Conservation (phyloP, 2,797 vertebrate genomes). For the Myotis myotis region DNA sequence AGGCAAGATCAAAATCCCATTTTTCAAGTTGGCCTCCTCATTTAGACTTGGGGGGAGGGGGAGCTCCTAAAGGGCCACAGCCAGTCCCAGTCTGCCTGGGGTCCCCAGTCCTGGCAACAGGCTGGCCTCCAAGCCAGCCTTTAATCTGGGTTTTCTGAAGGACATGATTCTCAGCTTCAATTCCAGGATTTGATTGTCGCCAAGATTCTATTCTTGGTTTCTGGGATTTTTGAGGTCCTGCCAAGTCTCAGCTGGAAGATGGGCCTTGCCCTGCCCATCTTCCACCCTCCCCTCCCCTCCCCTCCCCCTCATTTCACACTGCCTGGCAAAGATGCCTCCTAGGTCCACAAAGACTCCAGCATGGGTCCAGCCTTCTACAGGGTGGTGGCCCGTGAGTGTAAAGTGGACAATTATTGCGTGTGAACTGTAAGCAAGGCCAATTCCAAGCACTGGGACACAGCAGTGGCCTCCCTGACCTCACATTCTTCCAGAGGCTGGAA, state of each 20-base stretch:
- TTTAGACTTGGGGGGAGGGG: not conserved
- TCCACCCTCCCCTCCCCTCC: not conserved
- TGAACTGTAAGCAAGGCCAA: not conserved
- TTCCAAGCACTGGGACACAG: not conserved
- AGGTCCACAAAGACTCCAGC: not conserved
- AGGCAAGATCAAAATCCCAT: not conserved
- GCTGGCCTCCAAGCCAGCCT: not conserved
- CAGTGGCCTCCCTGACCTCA: not conserved
- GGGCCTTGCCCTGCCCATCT: slow-evolving; percentile 5
- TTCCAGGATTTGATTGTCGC: slow-evolving; percentile 60
- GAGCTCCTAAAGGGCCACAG: not conserved
- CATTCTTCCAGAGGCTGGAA: not conserved
- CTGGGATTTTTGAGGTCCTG: slow-evolving; percentile 49
- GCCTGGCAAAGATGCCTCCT: not conserved
- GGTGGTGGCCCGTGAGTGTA: not conserved
- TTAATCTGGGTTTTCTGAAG: slow-evolving; percentile 48
- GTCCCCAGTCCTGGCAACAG: not conserved
- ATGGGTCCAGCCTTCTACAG: not conserved
- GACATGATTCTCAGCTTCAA: slow-evolving; percentile 59
- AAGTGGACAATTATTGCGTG: not conserved
- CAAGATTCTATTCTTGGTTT: slow-evolving; percentile 68
- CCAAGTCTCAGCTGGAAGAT: slow-evolving; percentile 56
- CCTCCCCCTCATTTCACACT: not conserved
- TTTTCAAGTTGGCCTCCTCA: not conserved
- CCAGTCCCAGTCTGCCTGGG: not conserved